A percentile compares a stretch with the other conserved stretches of the same genome.
Conservation (phyloP, 2,797 vertebrate genomes). For the Scolopax bukidnonensis region DNA sequence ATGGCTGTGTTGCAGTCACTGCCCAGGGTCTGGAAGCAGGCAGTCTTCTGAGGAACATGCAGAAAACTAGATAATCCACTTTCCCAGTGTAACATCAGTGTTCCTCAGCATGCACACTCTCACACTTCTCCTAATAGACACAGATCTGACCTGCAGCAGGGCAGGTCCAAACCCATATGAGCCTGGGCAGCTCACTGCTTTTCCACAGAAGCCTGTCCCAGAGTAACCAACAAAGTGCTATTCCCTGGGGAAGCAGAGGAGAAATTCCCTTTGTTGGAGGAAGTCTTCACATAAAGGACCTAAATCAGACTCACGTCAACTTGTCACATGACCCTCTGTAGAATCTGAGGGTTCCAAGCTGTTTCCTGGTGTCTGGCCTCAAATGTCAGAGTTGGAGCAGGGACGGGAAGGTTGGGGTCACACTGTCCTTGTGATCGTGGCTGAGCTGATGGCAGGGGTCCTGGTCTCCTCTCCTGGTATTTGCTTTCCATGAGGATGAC, state of each 20-base stretch:
- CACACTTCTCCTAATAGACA: not conserved
- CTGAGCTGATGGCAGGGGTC: not conserved
- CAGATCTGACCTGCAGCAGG: not conserved
- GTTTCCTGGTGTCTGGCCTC: not conserved
- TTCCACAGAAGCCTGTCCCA: not conserved
- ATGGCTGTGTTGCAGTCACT: not conserved
- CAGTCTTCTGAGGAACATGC: not conserved
- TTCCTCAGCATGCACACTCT: accelerated
- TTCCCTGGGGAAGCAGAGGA: not conserved
- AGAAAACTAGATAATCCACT: not conserved
- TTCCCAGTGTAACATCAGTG: not conserved
- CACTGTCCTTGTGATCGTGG: not conserved
- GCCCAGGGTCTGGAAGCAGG: not conserved
- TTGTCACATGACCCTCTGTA: not conserved
- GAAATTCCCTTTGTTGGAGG: not conserved
- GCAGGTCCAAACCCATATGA: not conserved
- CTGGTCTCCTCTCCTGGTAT: not conserved
- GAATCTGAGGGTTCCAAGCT: not conserved
- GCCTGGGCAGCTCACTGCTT: not conserved
- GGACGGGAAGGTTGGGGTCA: not conserved
- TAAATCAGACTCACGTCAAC: not conserved
- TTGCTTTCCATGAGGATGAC: not conserved
- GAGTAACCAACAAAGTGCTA: not conserved
- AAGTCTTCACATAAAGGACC: not conserved
- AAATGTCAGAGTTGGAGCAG: not conserved